Conservation (phyloP, 2,797 vertebrate species). For the Brachyalestes nurse region DNA sequence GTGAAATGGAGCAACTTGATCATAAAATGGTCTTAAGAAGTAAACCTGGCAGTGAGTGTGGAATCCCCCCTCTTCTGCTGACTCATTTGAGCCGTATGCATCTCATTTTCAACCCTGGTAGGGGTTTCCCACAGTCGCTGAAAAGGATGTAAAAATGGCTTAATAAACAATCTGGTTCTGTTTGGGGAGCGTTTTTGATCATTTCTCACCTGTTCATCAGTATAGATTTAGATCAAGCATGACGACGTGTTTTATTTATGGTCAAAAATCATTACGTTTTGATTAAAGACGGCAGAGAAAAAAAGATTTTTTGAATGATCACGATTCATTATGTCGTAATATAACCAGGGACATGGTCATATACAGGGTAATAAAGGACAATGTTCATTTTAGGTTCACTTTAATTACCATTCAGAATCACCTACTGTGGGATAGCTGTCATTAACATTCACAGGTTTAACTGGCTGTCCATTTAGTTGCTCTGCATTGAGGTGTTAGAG, state of each 20-base stretch:
- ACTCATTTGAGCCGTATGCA: slow-evolving; percentile 88
- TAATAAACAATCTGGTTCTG: slow-evolving; percentile 41
- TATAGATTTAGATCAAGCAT: too few relatives aligned
- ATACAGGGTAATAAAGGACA: too few relatives aligned
- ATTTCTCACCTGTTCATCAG: background rate
- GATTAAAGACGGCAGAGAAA: too few relatives aligned
- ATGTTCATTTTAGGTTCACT: background rate
- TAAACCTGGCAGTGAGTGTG: slow-evolving; percentile 78
- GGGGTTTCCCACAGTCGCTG: slow-evolving; percentile 81
- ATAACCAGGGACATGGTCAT: too few relatives aligned
- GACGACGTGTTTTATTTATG: background rate
- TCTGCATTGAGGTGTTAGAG: slow-evolving; percentile 45
- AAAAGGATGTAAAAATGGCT: slow-evolving; percentile 25
- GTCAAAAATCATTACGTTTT: too few relatives aligned
- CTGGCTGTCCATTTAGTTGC: background rate
- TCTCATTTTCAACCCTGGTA: slow-evolving; percentile 80
- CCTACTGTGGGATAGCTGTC: background rate
- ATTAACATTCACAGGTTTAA: background rate
- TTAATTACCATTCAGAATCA: background rate
- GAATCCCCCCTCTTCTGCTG: slow-evolving; percentile 91
- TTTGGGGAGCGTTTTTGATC: slow-evolving; percentile 4
- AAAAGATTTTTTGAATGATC: too few relatives aligned
- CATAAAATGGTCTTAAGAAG: slow-evolving; percentile 65
- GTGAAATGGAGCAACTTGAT: slow-evolving; percentile 78
- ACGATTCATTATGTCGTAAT: too few relatives aligned